Evolutionary conservation across 2,113 vertebrate species (phyloP).

Genomic region (Gorilla gorilla): DNA sequence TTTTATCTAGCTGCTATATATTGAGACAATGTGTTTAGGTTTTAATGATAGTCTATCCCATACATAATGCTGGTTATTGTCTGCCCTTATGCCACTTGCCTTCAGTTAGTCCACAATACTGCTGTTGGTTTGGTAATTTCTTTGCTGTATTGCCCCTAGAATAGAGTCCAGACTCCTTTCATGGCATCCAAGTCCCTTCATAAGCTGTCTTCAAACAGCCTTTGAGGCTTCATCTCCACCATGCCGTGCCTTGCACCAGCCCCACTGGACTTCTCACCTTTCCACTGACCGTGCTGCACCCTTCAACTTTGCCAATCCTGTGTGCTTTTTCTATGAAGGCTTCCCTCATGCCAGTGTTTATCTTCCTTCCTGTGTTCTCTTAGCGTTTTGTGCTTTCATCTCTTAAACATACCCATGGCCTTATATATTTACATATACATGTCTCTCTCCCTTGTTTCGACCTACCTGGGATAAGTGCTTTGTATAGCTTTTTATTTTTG

Average conservation of each 20-base stretch:
- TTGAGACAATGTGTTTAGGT: not conserved
- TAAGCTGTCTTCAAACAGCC: not conserved
- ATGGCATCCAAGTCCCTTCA: not conserved
- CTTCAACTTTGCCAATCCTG: not conserved
- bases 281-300: rapidly evolving
- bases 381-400: not conserved
- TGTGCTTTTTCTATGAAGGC: not conserved
- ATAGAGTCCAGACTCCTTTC: not conserved
- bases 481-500: not conserved
- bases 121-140: not conserved
- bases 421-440: not conserved
- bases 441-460: not conserved
- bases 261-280: no score
- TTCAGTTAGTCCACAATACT: not conserved
- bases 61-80: not conserved
- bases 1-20: not conserved
- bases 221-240: not conserved
- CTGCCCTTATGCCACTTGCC: not conserved
- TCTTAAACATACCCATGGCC: not conserved
- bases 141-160: not conserved
- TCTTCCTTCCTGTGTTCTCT: not conserved
- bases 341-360: not conserved
- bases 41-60: not conserved
- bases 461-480: not conserved
- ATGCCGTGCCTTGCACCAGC: not conserved